Percentiles rank a stretch among this genome's conserved stretches.
phyloP scores from a whole-genome alignment of 2,888 invertebrate species.

The Arrhopalites spinosus region DNA sequence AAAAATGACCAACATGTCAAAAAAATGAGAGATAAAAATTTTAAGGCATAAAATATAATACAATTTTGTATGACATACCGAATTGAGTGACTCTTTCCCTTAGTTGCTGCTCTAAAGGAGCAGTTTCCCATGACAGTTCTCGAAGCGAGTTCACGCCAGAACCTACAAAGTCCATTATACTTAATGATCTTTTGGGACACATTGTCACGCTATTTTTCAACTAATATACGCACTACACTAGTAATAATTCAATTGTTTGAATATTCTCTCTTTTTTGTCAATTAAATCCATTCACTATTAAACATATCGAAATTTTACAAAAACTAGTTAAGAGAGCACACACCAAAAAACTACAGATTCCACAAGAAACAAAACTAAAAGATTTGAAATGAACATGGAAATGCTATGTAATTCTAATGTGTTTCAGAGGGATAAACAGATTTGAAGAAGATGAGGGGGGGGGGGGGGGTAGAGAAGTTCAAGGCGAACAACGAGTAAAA shows the following conservation, averaged over 20 bases:
- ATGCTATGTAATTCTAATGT: too few species aligned
- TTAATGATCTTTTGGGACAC: slow-evolving; percentile 39
- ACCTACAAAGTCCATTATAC: slow-evolving; percentile 41
- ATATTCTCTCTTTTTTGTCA: too few species aligned
- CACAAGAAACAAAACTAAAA: too few species aligned
- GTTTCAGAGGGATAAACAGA: not conserved
- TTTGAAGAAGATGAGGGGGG: not conserved
- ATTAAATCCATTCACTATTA: too few species aligned
- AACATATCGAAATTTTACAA: too few species aligned
- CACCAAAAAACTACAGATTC: not conserved
- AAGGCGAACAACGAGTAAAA: slow-evolving; percentile 8
- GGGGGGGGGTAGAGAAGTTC: not conserved
- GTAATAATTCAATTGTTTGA: too few species aligned
- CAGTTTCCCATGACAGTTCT: slow-evolving; percentile 52
- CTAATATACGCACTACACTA: too few species aligned
- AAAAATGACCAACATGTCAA: not conserved
- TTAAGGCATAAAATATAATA: not conserved
- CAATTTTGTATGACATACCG: slow-evolving; percentile 43
- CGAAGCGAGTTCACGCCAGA: slow-evolving; percentile 50
- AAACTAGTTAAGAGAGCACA: not conserved
- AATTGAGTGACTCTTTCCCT: slow-evolving; percentile 49
- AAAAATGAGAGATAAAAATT: not conserved
- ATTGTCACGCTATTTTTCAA: not conserved
- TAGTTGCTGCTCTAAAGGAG: slow-evolving; percentile 51
- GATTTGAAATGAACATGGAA: too few species aligned